Percentiles rank a stretch among this genome's conserved stretches.
phyloP scores from a whole-genome alignment of 2,113 vertebrate genomes.

The Cynopterus brachyotis region DNA sequence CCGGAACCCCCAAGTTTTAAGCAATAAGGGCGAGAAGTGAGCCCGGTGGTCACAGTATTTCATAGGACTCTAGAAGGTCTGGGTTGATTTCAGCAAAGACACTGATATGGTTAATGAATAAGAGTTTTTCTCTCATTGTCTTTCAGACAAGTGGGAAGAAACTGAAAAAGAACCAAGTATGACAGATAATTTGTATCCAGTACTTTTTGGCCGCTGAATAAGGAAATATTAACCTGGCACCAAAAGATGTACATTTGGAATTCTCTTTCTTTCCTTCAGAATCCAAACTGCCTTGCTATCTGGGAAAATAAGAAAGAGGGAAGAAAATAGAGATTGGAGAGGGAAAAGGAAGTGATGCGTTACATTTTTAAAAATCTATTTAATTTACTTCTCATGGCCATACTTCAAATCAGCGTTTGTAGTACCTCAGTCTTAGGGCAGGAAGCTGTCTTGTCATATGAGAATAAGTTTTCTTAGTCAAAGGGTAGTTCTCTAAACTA shows the following conservation, averaged over 20 bases:
- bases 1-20: background rate
- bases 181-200: background rate
- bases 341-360: background rate
- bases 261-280: slow-evolving; percentile 13
- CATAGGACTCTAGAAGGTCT: background rate
- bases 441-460: background rate
- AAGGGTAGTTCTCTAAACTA: background rate
- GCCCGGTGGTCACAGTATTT: background rate
- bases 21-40: slow-evolving; percentile 19
- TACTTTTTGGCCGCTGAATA: slow-evolving; percentile 27
- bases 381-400: background rate
- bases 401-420: background rate
- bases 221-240: slow-evolving; percentile 28
- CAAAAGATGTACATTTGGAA: background rate
- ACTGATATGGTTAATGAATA: background rate
- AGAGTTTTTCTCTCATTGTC: background rate
- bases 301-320: background rate
- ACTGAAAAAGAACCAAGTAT: background rate
- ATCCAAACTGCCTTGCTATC: background rate
- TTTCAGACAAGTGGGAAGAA: background rate
- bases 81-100: slow-evolving; percentile 27
- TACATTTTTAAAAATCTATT: background rate
- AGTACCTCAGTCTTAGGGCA: background rate
- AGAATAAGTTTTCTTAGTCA: slow-evolving; percentile 1
- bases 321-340: background rate